phyloP scores from a whole-genome alignment of 2,888 invertebrate genomes.

The Tridacna crocea region DNA sequence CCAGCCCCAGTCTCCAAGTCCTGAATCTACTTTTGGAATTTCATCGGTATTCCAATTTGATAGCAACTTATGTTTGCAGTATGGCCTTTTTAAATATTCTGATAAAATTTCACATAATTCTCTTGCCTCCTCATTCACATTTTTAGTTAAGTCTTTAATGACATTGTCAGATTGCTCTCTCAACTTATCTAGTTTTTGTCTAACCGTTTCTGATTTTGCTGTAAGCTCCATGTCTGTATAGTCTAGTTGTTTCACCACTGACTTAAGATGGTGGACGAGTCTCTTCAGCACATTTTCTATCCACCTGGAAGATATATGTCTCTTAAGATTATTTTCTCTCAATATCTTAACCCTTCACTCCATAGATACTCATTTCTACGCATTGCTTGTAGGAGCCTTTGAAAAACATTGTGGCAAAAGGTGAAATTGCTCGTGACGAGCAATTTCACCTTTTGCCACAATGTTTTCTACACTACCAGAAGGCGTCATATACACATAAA shows the following conservation, averaged over 20 bases:
- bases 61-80: slow-evolving; percentile 45
- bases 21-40: slow-evolving; percentile 52
- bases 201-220: slow-evolving; percentile 53
- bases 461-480: no score
- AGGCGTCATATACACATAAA: no score
- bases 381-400: no score
- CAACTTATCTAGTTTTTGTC: slow-evolving; percentile 57
- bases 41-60: slow-evolving; percentile 53
- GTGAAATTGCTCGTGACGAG: no score
- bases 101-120: slow-evolving; percentile 41
- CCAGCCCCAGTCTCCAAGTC: slow-evolving; percentile 57
- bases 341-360: no score
- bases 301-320: slow-evolving; percentile 71
- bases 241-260: slow-evolving; percentile 67
- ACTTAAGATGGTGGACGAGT: slow-evolving; percentile 65
- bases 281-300: slow-evolving; percentile 69
- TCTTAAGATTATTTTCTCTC: no score
- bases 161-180: slow-evolving; percentile 51
- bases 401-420: no score
- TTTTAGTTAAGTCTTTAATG: slow-evolving; percentile 40
- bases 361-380: no score
- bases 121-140: slow-evolving; percentile 46
- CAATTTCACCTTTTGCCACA: no score
- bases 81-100: slow-evolving; percentile 36
- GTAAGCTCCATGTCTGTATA: slow-evolving; percentile 67